Evolutionary conservation across 2,797 vertebrate genomes (phyloP).

Genomic region (Acanthurus leucopareius): DNA sequence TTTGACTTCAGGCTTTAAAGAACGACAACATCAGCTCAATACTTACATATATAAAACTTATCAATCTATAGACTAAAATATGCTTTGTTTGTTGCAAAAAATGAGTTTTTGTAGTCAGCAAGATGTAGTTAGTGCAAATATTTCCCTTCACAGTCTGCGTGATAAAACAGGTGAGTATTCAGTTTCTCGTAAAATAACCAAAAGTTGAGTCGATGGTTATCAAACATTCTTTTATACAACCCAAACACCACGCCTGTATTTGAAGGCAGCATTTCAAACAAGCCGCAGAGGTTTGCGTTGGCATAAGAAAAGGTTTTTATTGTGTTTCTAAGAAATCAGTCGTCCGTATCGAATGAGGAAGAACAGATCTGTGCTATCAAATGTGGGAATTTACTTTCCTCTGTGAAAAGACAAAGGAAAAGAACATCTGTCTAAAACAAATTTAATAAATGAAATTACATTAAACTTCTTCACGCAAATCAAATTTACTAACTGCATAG

Average conservation of each 20-base stretch:
- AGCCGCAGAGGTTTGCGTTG: neutral
- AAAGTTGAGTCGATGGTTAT: conserved; percentile 16
- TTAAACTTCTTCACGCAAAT: conserved; percentile 3
- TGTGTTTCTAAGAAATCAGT: neutral
- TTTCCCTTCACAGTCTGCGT: neutral
- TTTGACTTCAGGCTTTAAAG: neutral
- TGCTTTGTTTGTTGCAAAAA: neutral
- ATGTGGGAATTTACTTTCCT: neutral
- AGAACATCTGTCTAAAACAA: conserved; percentile 6
- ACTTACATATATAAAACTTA: neutral
- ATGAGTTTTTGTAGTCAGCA: neutral
- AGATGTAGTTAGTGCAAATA: neutral
- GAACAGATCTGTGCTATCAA: neutral
- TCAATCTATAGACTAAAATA: neutral
- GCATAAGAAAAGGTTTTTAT: neutral
- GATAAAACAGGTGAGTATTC: neutral
- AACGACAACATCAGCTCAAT: neutral
- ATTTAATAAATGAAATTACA: conserved; percentile 4
- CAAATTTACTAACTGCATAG: neutral
- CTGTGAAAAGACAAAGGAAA: neutral
- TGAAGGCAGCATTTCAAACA: neutral
- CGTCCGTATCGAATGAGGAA: neutral
- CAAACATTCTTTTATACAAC: conserved; percentile 20
- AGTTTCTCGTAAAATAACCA: conserved; percentile 22
- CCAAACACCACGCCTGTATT: neutral